Evolutionary conservation across 1,140 invertebrate genomes (phyloP), one percentile per base, ranked within the genome.

Genomic region (Branchinecta lindahli): DNA sequence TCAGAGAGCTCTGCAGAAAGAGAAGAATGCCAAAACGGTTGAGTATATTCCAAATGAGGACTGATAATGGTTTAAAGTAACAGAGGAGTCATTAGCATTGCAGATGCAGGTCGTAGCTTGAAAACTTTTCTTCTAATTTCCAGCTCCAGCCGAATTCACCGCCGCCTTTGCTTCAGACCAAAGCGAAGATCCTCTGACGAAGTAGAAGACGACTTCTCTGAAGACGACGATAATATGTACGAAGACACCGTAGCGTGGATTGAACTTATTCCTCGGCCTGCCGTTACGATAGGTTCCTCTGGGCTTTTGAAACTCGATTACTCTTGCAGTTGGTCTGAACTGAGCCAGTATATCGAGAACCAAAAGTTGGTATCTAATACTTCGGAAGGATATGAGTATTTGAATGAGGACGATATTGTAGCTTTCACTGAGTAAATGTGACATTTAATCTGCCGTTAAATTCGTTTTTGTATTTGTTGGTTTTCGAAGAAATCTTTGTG

Each of bases 231-330:
- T 20, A 61, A 20, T 6, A 20, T 61, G 18, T 61, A 61, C 18
- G 52, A 61, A 61, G 52, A 61, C 18, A 61, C 52, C 12, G 52
- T 61, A 15, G 52, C 52, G 12, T 61, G 52, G 52, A 61, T 61
- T 61, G 52, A 61, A 61, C 52, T 61, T 61, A 20, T 61, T 15
- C 52, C 52, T 61, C 52, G 52, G 4, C 52, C 52, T 61, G 18
- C 12, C 18, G 4, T 61, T 61, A 12, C 12, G 12, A 61, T 61
- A 15, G 52, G 52, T 15, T 12, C 52, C 18, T 61, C 52, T 61
- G 52, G 52, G 2, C 52, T 61, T 1, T 20, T 61, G 52, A 61
- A 61, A 15, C 52, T 61, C 4, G 52, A 61, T 20, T 61, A 61
- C 18, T 61, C 52, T 61, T 12, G 52, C 12, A 61, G 18, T 20